Base-by-base conservation (phyloP, 23 tunicate genomes). In the Ascidia mentula region DNA sequence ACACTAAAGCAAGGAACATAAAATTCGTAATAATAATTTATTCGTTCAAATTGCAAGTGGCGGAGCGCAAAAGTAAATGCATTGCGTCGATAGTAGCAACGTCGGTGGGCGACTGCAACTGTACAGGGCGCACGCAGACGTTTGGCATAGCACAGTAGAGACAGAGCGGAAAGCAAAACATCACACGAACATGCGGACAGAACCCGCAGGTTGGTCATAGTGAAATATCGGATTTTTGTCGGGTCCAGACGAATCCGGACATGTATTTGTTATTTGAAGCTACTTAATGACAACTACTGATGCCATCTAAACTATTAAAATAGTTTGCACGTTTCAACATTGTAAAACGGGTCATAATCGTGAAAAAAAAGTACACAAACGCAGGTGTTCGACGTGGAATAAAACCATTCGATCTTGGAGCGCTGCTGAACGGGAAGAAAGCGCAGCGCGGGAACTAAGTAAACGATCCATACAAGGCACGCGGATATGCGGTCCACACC, bases 21-120 rank as follows among this genome's bases (percentile, higher is more conserved):
- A 28, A 53, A 20, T 53, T 53, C 65, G 65, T 53, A 5, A 28
- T 53, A 53, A 53, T 53, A 53, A 53, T 53, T 53, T 53, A 53
- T 53, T 53, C 65, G 65, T 53, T 53, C 65, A 53, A 53, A 53
- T 53, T 53, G 65, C 65, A 53, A 53, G 65, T 53, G 65, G 65
- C 65, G 65, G 65, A 26, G n/a, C n/a, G 65, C 28, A 53, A 26
- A 53, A 28, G 24, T 53, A 53, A 53, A 53, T 53, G 65, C 65
- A 53, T 53, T 53, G 65, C 65, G 65, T 3, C n/a, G 53, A 28
- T 53, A 53, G 65, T 53, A 53, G 65, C 22, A 53, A 20, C 65
- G 65, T 53, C 65, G 65, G 1, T 53, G 28, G 24, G 65, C 65
- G 65, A 1, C 65, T 26, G 65, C 24, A 28, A 53, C 65, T 53